Evolutionary conservation across 1,140 invertebrate genomes (phyloP).

Genomic region (Prorops nasuta): DNA sequence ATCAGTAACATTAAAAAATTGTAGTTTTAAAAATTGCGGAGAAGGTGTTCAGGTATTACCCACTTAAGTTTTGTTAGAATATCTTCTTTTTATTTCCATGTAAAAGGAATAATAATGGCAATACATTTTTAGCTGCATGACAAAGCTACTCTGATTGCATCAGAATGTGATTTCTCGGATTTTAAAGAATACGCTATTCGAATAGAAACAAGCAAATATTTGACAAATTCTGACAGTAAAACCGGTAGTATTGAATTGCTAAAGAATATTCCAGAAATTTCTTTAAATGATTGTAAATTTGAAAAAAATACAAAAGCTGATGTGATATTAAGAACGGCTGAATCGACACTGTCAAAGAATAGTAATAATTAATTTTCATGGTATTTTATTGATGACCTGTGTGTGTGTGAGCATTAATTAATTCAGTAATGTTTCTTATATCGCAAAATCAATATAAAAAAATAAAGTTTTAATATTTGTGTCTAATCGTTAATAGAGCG

Average conservation of each 20-base stretch:
- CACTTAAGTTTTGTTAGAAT: not conserved
- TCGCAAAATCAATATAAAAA: too few species aligned
- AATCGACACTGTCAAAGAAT: too few species aligned
- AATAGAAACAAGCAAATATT: constrained; percentile 42
- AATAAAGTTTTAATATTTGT: too few species aligned
- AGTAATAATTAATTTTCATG: too few species aligned
- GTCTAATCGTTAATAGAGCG: too few species aligned
- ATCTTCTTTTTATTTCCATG: not conserved
- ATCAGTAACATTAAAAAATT: constrained; percentile 34
- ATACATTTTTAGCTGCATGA: constrained; percentile 26
- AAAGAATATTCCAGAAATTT: constrained; percentile 32
- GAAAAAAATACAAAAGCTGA: constrained; percentile 36
- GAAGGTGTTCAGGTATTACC: constrained; percentile 46
- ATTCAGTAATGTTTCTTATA: too few species aligned
- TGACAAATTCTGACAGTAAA: constrained; percentile 19
- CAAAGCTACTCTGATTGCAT: constrained; percentile 30
- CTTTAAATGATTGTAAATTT: constrained; percentile 41
- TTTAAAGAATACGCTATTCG: constrained; percentile 46
- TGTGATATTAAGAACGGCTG: constrained; percentile 31
- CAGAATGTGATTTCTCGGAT: constrained; percentile 34
- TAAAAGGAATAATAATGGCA: too few species aligned
- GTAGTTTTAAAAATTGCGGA: constrained; percentile 39
- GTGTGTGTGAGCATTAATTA: too few species aligned
- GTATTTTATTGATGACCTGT: too few species aligned
- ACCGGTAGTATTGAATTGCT: constrained; percentile 34